Percentiles rank a stretch among this genome's conserved stretches.
phyloP scores from a whole-genome alignment of 2,113 vertebrate genomes.

The Connochaetes taurinus region DNA sequence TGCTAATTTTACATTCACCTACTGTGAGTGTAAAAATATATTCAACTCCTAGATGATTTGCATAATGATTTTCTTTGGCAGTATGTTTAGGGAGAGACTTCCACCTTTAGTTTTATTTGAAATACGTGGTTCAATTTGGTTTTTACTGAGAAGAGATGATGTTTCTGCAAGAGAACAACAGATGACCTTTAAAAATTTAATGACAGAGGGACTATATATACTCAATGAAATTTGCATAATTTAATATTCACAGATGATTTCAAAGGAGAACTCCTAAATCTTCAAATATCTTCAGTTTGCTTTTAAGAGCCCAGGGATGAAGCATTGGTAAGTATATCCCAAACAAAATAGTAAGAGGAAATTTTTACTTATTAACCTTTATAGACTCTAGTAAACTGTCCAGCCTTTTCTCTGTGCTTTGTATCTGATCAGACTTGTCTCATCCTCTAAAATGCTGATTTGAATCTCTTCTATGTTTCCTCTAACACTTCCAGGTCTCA shows the following conservation, averaged over 20 bases:
- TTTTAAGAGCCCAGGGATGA: background rate
- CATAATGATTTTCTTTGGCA: background rate
- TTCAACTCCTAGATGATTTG: background rate
- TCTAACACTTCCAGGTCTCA: background rate
- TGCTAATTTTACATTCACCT: background rate
- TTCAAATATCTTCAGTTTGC: background rate
- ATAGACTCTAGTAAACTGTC: background rate
- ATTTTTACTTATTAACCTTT: background rate
- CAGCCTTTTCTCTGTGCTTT: background rate
- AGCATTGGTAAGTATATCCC: background rate
- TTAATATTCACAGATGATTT: slow-evolving; percentile 16
- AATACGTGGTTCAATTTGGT: background rate
- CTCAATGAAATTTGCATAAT: background rate
- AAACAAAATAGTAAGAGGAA: background rate
- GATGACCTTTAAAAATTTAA: slow-evolving; percentile 14
- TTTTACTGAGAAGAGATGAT: background rate
- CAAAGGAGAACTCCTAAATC: background rate
- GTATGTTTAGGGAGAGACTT: background rate
- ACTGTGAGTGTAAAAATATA: background rate
- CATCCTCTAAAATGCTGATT: background rate
- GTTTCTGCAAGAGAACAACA: background rate
- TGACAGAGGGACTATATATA: background rate
- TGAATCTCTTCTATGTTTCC: background rate
- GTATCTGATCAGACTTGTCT: background rate
- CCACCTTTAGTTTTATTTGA: background rate